Conservation (phyloP, 1,140 invertebrate species). For the Aphis craccivora region DNA sequence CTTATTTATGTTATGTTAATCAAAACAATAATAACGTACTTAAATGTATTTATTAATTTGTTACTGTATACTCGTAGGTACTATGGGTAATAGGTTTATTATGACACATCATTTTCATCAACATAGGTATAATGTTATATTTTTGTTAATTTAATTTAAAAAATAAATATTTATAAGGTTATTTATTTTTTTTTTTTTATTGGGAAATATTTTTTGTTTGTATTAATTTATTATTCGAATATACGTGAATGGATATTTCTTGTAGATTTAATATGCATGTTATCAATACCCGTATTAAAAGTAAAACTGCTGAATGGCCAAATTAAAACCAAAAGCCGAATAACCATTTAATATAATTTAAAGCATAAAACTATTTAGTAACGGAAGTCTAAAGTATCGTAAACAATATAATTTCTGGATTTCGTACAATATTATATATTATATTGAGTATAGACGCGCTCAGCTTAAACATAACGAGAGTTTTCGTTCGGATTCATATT, state of each 20-base stretch:
- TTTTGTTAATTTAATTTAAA: neutral
- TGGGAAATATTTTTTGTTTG: neutral
- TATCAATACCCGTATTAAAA: too few relatives aligned
- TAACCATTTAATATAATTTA: neutral
- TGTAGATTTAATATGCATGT: neutral
- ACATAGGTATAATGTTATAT: neutral
- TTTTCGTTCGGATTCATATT: neutral
- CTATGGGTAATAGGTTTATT: neutral
- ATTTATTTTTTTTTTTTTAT: too few relatives aligned
- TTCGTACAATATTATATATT: neutral
- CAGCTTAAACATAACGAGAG: neutral
- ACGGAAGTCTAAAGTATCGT: neutral
- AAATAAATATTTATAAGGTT: neutral
- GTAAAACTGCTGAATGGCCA: neutral
- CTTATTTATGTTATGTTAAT: neutral
- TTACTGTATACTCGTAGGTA: neutral
- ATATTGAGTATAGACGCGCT: neutral
- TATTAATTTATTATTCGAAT: neutral
- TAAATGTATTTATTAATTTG: neutral
- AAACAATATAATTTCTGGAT: neutral
- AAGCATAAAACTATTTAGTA: neutral
- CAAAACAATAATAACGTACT: neutral
- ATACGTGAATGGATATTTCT: neutral
- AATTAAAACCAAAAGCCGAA: neutral
- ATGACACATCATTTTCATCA: neutral